Conservation (phyloP, 2,113 vertebrate genomes). For the Micromys minutus region DNA sequence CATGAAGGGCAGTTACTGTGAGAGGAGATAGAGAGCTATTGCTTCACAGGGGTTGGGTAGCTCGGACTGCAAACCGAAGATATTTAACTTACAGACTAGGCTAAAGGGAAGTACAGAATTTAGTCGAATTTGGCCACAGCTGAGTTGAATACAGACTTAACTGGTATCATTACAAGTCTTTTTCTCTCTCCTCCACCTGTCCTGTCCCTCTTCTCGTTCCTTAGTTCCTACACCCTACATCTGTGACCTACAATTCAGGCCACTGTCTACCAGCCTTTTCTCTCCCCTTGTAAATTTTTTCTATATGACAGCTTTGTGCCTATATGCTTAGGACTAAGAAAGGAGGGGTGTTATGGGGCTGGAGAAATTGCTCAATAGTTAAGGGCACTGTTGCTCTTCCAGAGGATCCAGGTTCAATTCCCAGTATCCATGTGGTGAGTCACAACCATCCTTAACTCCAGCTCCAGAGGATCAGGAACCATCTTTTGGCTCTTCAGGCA, state of each 20-base stretch:
- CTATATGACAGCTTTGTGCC: neutral
- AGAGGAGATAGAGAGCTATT: neutral
- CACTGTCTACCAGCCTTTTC: neutral
- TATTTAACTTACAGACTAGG: neutral
- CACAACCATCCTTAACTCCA: neutral
- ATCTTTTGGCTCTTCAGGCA: neutral
- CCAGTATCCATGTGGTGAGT: neutral
- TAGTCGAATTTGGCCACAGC: neutral
- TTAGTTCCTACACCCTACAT: neutral
- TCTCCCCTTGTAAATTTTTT: conserved; percentile 2
- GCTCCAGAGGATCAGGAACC: neutral
- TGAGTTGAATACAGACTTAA: neutral
- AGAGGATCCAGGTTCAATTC: neutral
- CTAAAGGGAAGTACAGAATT: conserved; percentile 3
- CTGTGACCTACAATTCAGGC: neutral
- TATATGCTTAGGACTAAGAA: neutral
- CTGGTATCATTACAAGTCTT: neutral
- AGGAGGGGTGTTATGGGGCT: too few species aligned
- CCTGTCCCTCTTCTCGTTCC: neutral
- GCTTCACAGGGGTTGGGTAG: neutral
- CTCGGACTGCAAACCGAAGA: neutral
- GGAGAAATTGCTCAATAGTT: neutral
- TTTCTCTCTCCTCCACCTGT: neutral
- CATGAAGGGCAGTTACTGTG: conserved; percentile 28
- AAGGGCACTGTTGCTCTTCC: neutral